Conservation (phyloP, 2,113 vertebrate genomes). For the Astatotilapia flaviijosephi region DNA sequence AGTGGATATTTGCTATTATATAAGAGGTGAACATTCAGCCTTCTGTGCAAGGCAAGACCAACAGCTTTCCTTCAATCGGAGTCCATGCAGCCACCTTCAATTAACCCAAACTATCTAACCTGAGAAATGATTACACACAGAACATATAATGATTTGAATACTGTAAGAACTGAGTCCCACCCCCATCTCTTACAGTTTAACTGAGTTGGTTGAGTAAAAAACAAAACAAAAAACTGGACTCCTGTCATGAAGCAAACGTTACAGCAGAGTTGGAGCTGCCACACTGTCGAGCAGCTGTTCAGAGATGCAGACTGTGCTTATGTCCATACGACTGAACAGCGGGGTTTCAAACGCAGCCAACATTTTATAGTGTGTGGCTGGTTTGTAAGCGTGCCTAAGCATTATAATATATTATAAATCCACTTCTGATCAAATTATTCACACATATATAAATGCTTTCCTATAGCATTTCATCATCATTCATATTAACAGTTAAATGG, state of each 20-base stretch:
- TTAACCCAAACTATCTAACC: not conserved
- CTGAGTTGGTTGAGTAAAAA: not conserved
- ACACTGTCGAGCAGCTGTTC: not conserved
- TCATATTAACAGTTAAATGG: not conserved
- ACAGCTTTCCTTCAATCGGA: constrained; percentile 2
- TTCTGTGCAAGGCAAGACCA: not conserved
- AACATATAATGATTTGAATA: not conserved
- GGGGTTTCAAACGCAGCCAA: not conserved
- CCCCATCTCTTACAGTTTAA: not conserved
- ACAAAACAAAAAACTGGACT: not conserved
- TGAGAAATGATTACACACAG: not conserved
- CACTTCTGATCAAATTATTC: not conserved
- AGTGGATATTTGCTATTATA: constrained; percentile 11
- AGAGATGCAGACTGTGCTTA: not conserved
- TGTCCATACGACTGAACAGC: not conserved
- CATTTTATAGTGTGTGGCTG: not conserved
- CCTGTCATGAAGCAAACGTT: not conserved
- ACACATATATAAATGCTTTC: not conserved
- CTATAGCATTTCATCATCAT: not conserved
- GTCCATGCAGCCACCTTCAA: not conserved
- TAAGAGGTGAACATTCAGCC: constrained; percentile 17
- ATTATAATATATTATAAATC: not conserved
- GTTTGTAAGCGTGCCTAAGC: not conserved
- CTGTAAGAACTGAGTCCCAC: not conserved
- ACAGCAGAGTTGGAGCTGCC: not conserved